Evolutionary conservation across 1,140 invertebrate genomes (phyloP), one percentile per base, ranked within the genome.

Genomic region (Notospermus geniculatus): DNA sequence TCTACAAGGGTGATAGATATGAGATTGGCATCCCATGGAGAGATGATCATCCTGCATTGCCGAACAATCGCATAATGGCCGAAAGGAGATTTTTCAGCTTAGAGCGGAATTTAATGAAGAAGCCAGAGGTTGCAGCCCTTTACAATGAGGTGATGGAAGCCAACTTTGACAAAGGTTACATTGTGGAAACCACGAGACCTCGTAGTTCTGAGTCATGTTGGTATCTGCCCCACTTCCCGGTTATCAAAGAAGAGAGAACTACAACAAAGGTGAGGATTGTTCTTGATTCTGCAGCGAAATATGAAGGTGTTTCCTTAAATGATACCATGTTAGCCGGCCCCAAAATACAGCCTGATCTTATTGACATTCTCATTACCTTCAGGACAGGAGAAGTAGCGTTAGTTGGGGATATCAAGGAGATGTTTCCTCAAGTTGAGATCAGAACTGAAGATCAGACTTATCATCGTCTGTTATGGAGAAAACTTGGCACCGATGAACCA

Each of bases 181-280:
- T 50, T n/a, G 19, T 19, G 19, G 4, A 5, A 7, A n/a, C 25
- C 5, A 19, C 46, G n/a, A 4, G 19, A 50, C n/a, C 46, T 7
- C 19, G 4, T 9, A 5, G 4, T 50, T 4, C 46, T 5, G n/a
- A 19, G n/a, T n/a, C 46, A 19, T 19, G 25, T 23, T 50, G 46
- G 46, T 50, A 50, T 50, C n/a, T 50, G 46, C 46, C 19, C n/a
- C 46, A 50, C n/a, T 50, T 50, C 25, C 46, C 46, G n/a, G 46
- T 50, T 5, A 27, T 50, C 4, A 50, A n/a, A 27, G n/a, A 23
- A n/a, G 5, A 50, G 46, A 50, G n/a, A n/a, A 9, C 46, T 5
- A 50, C 46, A 9, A 23, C 46, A 5, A 50, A 50, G 25, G 46
- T 50, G 5, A 19, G 46, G 25, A 50, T 50, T 27, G 46, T 50